Base-by-base conservation (phyloP, 2,888 invertebrate genomes). In the Epinotia bilunana region DNA sequence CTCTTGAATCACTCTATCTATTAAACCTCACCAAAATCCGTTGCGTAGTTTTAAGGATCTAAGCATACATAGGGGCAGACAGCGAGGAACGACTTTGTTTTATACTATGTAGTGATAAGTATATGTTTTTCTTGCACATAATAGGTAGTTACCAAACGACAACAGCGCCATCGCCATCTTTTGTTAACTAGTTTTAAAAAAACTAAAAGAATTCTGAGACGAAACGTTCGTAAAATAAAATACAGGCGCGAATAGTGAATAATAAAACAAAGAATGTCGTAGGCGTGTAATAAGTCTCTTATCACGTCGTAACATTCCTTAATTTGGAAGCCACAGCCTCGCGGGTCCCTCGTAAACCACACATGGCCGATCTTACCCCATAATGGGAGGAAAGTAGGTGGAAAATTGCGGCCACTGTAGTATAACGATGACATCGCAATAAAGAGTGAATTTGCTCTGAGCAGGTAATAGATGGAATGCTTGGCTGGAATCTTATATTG, bases 381-480 rank as follows among this genome's bases (percentile, higher is more conserved):
- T 71, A 71, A 74, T 58, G n/a, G 58, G 43, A 69, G 63, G 76
- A 76, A 76, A 76, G 70, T 74, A 71, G 58, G 67, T 74, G 61
- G 74, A 74, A 76, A 71, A 73, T 71, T 74, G 74, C 67, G 71
- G 65, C 70, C 70, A 64, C 20, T 16, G 28, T 57, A 12, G 49
- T 65, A 43, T 71, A 74, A 74, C 70, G 74, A 74, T 74, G 74
- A 74, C 70, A 74, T 65, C 16, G 74, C 74, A 74, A 71, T 71
- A 74, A 71, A 70, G 60, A 23, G 60, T 64, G 69, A 63, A 63
- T 69, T 69, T 62, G 39, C 63, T 57, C 46, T 64, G 49, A 58
- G 53, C 74, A 74, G 70, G 74, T 74, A 53, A 71, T 71, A 74
- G 39, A 73, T 67, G 73, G 53, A 63, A 63, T 53, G 69, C 33